phyloP scores from a whole-genome alignment of 2,113 vertebrate genomes.

The Clarias magur region DNA sequence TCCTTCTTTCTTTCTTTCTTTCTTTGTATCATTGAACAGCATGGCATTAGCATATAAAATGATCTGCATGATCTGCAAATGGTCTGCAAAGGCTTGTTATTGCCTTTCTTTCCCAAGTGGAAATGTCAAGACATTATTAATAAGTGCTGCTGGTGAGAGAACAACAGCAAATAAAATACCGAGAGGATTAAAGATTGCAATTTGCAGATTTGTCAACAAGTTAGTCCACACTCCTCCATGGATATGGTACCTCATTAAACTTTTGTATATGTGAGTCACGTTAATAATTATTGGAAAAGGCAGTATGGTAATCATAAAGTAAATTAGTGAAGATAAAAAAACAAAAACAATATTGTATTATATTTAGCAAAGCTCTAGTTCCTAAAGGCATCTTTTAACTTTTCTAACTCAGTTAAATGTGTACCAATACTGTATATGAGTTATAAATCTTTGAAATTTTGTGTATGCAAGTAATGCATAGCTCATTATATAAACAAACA shows the following conservation, averaged over 20 bases:
- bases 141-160: constrained; percentile 27
- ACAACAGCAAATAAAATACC: constrained; percentile 33
- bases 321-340: not conserved
- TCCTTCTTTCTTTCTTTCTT: not conserved
- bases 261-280: not conserved
- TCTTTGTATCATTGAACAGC: constrained; percentile 1
- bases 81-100: constrained; percentile 36
- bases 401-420: not conserved
- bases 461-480: not conserved
- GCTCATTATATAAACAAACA: not conserved
- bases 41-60: constrained; percentile 37
- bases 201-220: constrained; percentile 40
- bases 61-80: not conserved
- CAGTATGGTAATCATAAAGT: not conserved
- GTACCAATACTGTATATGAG: not conserved
- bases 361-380: not conserved
- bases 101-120: constrained; percentile 41
- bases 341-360: not conserved
- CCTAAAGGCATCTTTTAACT: not conserved
- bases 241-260: constrained; percentile 19
- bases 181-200: constrained; percentile 30
- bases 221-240: not conserved
- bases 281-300: not conserved
- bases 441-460: not conserved
- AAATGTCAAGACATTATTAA: constrained; percentile 50